Evolutionary conservation across 2,797 vertebrate genomes (phyloP), one percentile per base, ranked within the genome.

Genomic region (Enteromius unitaeniatus): DNA sequence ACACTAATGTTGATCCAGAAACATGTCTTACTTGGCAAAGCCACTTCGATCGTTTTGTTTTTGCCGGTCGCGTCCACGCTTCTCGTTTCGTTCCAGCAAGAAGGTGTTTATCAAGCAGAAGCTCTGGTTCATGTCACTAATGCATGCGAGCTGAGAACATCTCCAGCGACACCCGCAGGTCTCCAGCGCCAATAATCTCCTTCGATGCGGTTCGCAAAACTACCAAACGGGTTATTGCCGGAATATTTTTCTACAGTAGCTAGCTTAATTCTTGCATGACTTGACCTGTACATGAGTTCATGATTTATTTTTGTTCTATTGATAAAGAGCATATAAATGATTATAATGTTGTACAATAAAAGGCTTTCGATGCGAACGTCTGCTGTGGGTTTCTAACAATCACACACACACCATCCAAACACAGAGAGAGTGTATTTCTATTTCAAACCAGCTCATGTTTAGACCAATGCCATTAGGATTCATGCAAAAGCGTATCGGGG

Each of bases 301-400:
- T 78, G 26, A 70, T 78, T 86, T 51, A 74, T 88, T 86, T 88
- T 75, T 87, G 70, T 92, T 88, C 81, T 78, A 79, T 89, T 90
- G 90, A 86, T 85, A 89, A 90, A 92, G 88, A 88, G 74, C 84
- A 82, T 89, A 89, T 79, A 85, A 88, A 90, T 86, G 83, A 89
- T 82, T 81, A 86, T 88, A 89, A 87, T 90, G 82, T 89, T 92
- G 89, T 90, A 91, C 84, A 93, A 93, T 93, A 94, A 93, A 93
- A 89, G 68, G 86, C 88, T 91, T 84, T 91, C 82, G 86, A 89
- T 91, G 87, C 88, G 87, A 87, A 87, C 75, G 67, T 84, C 78
- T 87, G 82, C 68, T 74, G 42, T 68, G 80, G 28, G 45, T 73
- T 65, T 51, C 15, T 5, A 64, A 70, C 6, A 17, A 1, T 3